Evolutionary conservation across 2,888 invertebrate genomes (phyloP), one percentile per base, ranked within the genome.

Genomic region (Mylabris sibirica): DNA sequence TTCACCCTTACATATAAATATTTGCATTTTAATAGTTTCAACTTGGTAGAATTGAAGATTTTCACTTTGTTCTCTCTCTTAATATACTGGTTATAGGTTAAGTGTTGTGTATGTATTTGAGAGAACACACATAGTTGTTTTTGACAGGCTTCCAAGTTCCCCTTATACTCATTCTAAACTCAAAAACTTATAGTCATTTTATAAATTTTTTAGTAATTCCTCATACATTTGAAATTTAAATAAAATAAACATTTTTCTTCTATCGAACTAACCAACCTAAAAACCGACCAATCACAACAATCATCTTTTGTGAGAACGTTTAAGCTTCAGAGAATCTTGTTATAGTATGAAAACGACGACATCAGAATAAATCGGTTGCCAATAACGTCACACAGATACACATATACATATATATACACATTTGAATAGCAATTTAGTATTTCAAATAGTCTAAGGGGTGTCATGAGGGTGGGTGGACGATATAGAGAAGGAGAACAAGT

Each of bases 11-110:
- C n/a, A n/a, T 79, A 78, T 75, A 76, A 79, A 82, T 83, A 85
- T 85, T 85, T 84, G 85, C 85, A 85, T 85, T 85, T 84, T 85
- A 84, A 85, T 85, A 84, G 85, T 84, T 84, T 81, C 79, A 79
- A 78, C 78, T 77, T 79, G 78, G 77, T 79, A 75, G 74, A 75
- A 79, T 76, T 75, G 75, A 74, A 80, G 81, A 81, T 81, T 81
- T 82, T 81, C 80, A 80, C 79, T 80, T 80, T 76, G 74, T 77
- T 79, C 77, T 81, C 78, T 81, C 78, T 79, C 30, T 77, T 78
- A 22, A 53, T 24, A 17, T 44, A 0, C 44, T 17, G 17, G n/a
- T 44, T 12, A 12, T 35, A 35, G 35, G 35, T 35, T 30, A 38
- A 20, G 53, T 11, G 11, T 20, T 11, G 11, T 20, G 17, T 41